Conservation (phyloP, 1,140 invertebrate species). For the Thereuonema tuberculata region DNA sequence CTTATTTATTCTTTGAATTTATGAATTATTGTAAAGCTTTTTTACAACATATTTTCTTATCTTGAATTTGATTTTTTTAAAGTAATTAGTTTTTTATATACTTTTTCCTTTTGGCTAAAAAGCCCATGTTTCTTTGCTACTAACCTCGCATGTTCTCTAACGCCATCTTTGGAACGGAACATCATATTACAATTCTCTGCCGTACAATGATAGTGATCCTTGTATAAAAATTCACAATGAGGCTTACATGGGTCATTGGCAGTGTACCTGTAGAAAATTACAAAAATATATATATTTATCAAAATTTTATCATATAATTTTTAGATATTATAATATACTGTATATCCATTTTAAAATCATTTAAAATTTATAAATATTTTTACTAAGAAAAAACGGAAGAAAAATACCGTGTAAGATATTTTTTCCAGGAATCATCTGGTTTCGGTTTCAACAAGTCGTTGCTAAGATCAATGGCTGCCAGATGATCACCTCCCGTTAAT, state of each 20-base stretch:
- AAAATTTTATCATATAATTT: neutral
- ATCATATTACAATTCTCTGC: slow-evolving; percentile 45
- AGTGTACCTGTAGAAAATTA: slow-evolving; percentile 27
- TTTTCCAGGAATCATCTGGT: slow-evolving; percentile 44
- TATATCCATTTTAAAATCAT: too few relatives aligned
- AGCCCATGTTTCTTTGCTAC: too few relatives aligned
- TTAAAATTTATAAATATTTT: slow-evolving; percentile 1
- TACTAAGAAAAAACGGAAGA: neutral
- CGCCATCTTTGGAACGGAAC: slow-evolving; percentile 59
- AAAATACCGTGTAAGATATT: slow-evolving; percentile 37
- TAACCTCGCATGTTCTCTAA: slow-evolving; percentile 58
- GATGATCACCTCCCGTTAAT: slow-evolving; percentile 10
- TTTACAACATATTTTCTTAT: too few relatives aligned
- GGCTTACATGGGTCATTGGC: slow-evolving; percentile 43
- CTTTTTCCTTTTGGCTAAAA: too few relatives aligned
- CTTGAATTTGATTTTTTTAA: too few relatives aligned
- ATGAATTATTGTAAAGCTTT: too few relatives aligned
- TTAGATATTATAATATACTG: too few relatives aligned
- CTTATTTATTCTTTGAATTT: too few relatives aligned
- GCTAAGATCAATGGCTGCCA: slow-evolving; percentile 26
- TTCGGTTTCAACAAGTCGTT: slow-evolving; percentile 19
- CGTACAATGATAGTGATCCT: slow-evolving; percentile 65
- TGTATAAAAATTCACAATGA: slow-evolving; percentile 52
- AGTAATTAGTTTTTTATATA: too few relatives aligned
- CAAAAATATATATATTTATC: neutral